phyloP scores from a whole-genome alignment of 2,888 invertebrate genomes.

The Eustalomyia histrio region DNA sequence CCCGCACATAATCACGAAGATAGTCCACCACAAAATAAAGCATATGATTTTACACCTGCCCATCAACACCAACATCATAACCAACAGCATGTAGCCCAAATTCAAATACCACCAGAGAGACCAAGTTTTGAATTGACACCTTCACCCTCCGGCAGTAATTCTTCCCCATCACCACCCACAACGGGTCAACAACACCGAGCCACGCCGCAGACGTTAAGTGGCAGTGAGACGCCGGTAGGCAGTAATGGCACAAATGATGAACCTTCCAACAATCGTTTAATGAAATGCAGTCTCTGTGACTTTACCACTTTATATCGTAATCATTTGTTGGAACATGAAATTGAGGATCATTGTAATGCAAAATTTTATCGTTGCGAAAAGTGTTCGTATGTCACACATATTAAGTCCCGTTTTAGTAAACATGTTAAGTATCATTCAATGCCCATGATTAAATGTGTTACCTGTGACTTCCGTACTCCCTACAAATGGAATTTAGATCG shows the following conservation, averaged over 20 bases:
- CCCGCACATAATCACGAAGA: conserved; percentile 56
- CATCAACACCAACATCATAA: conserved; percentile 61
- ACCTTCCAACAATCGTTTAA: conserved; percentile 76
- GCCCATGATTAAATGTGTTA: conserved; percentile 96
- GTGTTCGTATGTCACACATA: conserved; percentile 95
- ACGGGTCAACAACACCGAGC: conserved; percentile 34
- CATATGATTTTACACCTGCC: conserved; percentile 61
- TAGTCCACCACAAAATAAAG: conserved; percentile 40
- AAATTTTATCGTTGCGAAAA: conserved; percentile 91
- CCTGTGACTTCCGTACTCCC: conserved; percentile 95
- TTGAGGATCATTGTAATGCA: conserved; percentile 87
- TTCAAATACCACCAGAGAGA: conserved; percentile 50
- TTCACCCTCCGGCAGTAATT: conserved; percentile 73
- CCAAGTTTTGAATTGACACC: conserved; percentile 71
- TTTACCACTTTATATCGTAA: conserved; percentile 84
- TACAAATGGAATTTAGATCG: conserved; percentile 96
- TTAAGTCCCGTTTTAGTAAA: conserved; percentile 93
- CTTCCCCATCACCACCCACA: conserved; percentile 70
- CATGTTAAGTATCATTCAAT: conserved; percentile 96
- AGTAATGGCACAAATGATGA: conserved; percentile 66
- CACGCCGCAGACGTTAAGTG: conserved; percentile 2
- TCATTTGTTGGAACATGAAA: conserved; percentile 85
- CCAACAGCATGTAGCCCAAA: conserved; percentile 12
- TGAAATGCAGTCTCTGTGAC: conserved; percentile 85
- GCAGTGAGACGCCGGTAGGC: conserved; percentile 31